Evolutionary conservation across 2,888 invertebrate species (phyloP).

Genomic region (Pemphredon lugubris): DNA sequence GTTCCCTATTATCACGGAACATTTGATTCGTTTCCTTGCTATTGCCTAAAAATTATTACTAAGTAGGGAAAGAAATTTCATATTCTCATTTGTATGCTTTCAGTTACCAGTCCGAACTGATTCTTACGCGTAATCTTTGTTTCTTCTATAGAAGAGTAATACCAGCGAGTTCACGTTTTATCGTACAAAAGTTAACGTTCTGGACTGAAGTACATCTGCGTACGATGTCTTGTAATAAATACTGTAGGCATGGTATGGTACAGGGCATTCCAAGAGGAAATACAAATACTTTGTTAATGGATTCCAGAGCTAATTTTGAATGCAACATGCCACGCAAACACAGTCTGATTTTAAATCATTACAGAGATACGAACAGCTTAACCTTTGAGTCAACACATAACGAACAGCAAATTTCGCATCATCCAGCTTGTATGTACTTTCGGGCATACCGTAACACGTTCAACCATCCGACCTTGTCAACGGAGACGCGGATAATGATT

Average conservation of each 20-base stretch:
- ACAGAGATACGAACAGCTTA: too few relatives aligned
- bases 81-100: background rate
- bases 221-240: conserved; percentile 35
- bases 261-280: too few relatives aligned
- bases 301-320: too few relatives aligned
- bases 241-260: conserved; percentile 36
- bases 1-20: conserved; percentile 8
- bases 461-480: too few relatives aligned
- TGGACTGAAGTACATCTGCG: conserved; percentile 22
- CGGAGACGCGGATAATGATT: too few relatives aligned
- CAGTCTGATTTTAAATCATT: too few relatives aligned
- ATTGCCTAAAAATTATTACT: conserved; percentile 28
- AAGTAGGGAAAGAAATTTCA: conserved; percentile 26
- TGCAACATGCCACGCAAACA: too few relatives aligned
- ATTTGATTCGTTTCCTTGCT: conserved; percentile 18
- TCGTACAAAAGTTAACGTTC: conserved; percentile 20
- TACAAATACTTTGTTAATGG: too few relatives aligned
- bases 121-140: conserved; percentile 6
- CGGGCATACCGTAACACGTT: too few relatives aligned
- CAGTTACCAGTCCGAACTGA: conserved; percentile 35
- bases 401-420: too few relatives aligned
- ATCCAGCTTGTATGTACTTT: too few relatives aligned
- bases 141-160: conserved; percentile 20
- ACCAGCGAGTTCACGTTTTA: conserved; percentile 21
- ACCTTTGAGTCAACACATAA: too few relatives aligned